Base-by-base conservation (phyloP, 2,888 invertebrate species). In the Drosophila quasianomalipes region DNA sequence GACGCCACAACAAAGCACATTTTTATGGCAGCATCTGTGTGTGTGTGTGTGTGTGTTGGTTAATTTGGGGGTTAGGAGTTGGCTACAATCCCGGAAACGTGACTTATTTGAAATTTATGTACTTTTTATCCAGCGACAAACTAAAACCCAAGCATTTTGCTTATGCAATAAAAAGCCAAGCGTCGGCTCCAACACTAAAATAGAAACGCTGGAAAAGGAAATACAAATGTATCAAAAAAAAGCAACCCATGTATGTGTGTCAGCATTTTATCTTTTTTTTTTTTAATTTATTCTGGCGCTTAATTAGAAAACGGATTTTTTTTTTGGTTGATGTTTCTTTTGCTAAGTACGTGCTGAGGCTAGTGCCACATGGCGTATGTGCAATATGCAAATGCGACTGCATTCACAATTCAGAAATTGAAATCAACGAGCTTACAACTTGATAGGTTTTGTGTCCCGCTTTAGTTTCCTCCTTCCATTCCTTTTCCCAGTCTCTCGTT, bases 391-490 rank as follows among this genome's bases (percentile, higher is more conserved):
- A 86, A 86, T 87, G 78, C 53, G 81, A 70, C 72, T 88, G 85
- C 81, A 84, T 83, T 80, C 51, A 58, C 81, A 85, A 85, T 88
- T 84, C 89, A 81, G 84, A 89, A 86, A 86, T 86, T 89, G 85
- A 89, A 86, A 86, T 87, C 89, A 86, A 86, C 85, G 89, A 86
- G 89, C 89, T 84, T 85, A 85, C 83, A 88, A 74, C 84, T 86
- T 84, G 86, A 82, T 87, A 79, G 78, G 81, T 77, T 85, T 83
- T 84, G 66, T 82, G 68, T 57, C 64, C 67, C 62, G 77, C 55
- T 80, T 68, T 87, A 81, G 52, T 51, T 65, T 35, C 31, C 39
- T 12, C 35, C 37, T 28, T 22, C 44, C 44, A 22, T 22, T 22
- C 12, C 12, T 44, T 44, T 22, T 22, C 44, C 22, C 22, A 22